Conservation (phyloP, 2,113 vertebrate genomes). For the Cyprinodon brontotheroides region DNA sequence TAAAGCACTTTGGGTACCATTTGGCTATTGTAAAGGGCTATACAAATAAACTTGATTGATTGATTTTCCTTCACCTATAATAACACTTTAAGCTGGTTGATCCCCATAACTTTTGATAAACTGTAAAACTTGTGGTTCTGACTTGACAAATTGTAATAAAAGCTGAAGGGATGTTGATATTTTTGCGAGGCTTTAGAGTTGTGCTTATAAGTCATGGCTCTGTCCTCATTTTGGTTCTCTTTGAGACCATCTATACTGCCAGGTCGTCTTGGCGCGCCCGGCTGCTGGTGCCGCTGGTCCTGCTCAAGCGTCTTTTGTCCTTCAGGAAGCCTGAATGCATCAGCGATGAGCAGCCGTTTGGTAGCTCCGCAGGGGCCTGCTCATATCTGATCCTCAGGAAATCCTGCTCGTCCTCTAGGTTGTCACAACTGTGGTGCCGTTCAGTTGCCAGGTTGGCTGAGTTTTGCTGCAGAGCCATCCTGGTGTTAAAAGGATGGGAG, state of each 20-base stretch:
- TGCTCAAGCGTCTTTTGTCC: constrained; percentile 90
- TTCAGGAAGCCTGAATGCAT: constrained; percentile 74
- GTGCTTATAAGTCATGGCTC: neutral
- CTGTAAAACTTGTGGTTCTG: neutral
- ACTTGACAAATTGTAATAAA: neutral
- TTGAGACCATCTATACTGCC: constrained; percentile 80
- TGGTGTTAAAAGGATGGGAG: constrained; percentile 87
- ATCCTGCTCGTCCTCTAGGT: constrained; percentile 73
- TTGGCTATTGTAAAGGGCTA: too few species aligned
- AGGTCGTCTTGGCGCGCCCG: constrained; percentile 89
- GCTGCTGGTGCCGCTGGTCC: constrained; percentile 87
- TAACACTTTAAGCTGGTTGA: neutral
- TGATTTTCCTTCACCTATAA: neutral
- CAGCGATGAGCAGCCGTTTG: constrained; percentile 69
- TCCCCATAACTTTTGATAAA: neutral
- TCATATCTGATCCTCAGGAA: constrained; percentile 84
- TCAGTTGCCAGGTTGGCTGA: constrained; percentile 88
- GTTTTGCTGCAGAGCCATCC: constrained; percentile 90
- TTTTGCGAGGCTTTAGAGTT: neutral
- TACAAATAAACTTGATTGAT: neutral
- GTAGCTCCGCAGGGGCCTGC: constrained; percentile 67
- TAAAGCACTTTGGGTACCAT: too few species aligned
- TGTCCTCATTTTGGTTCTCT: neutral
- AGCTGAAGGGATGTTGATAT: neutral
- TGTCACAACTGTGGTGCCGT: constrained; percentile 80